phyloP scores from a whole-genome alignment of 2,888 invertebrate species.

The Patella caerulea region DNA sequence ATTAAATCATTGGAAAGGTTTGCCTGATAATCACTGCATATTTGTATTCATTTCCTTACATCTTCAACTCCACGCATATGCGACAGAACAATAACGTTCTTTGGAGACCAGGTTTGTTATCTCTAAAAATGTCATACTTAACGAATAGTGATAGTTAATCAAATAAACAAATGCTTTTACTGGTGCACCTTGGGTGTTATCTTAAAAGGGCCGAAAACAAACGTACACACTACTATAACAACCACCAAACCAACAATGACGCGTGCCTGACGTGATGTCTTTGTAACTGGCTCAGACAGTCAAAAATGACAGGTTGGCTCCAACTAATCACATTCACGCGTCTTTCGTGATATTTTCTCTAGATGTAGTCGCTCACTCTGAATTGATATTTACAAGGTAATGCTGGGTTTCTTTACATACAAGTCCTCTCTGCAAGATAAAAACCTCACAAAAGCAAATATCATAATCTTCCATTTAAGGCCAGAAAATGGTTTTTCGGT shows the following conservation, averaged over 20 bases:
- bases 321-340: neutral
- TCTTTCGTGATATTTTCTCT: neutral
- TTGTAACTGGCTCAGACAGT: neutral
- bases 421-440: too few species aligned
- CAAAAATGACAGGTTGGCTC: constrained; percentile 6
- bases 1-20: too few species aligned
- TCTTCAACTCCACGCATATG: too few species aligned
- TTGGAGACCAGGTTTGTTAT: neutral
- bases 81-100: too few species aligned
- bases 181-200: neutral
- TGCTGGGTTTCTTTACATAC: too few species aligned
- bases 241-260: constrained; percentile 1
- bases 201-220: neutral
- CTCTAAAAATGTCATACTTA: neutral
- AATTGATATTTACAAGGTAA: too few species aligned
- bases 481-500: too few species aligned
- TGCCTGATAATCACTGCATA: too few species aligned
- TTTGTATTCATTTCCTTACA: too few species aligned
- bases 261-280: constrained; percentile 4
- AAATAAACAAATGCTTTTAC: constrained; percentile 12
- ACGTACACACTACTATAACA: neutral
- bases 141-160: neutral
- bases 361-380: too few species aligned
- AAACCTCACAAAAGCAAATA: too few species aligned
- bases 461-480: too few species aligned